These are phyloP conservation scores for Bombus breviceps DNA, from an alignment of 1,140 invertebrate species.

Conservation along the genomic window DNA sequence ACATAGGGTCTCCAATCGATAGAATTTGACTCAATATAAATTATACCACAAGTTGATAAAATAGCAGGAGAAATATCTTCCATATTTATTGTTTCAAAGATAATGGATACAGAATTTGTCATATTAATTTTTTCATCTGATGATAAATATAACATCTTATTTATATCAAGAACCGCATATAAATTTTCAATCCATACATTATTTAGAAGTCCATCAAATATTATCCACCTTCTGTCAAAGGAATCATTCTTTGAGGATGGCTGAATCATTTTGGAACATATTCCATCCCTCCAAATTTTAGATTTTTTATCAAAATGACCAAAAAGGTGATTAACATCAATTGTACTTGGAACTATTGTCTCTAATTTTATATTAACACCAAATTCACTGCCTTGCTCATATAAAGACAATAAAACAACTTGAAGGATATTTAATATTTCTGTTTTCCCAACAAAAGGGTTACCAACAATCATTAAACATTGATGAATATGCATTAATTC, in stretches of 20 bases:
- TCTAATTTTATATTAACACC: constrained; percentile 79
- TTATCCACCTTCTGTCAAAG: constrained; percentile 83
- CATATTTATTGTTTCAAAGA: constrained; percentile 88
- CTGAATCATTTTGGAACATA: constrained; percentile 81
- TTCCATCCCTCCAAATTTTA: constrained; percentile 87
- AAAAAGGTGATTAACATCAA: constrained; percentile 85
- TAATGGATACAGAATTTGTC: constrained; percentile 84
- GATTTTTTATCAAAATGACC: constrained; percentile 85
- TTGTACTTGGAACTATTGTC: constrained; percentile 86
- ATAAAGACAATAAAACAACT: constrained; percentile 82
- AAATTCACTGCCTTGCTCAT: constrained; percentile 67
- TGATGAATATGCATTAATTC: constrained; percentile 87
- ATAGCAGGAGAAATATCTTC: constrained; percentile 85
- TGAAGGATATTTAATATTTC: constrained; percentile 81
- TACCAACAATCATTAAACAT: constrained; percentile 82
- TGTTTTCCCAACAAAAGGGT: constrained; percentile 85
- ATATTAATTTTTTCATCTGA: constrained; percentile 86
- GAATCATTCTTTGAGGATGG: constrained; percentile 68
- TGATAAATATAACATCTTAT: constrained; percentile 83
- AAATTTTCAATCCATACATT: constrained; percentile 87
- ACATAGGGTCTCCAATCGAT: constrained; percentile 79
- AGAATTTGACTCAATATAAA: constrained; percentile 85
- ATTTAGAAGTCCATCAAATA: constrained; percentile 87
- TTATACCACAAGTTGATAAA: constrained; percentile 87
- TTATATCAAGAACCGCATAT: constrained; percentile 87